phyloP scores from a whole-genome alignment of 2,888 invertebrate genomes.

The Thysanoteuthis rhombus region DNA sequence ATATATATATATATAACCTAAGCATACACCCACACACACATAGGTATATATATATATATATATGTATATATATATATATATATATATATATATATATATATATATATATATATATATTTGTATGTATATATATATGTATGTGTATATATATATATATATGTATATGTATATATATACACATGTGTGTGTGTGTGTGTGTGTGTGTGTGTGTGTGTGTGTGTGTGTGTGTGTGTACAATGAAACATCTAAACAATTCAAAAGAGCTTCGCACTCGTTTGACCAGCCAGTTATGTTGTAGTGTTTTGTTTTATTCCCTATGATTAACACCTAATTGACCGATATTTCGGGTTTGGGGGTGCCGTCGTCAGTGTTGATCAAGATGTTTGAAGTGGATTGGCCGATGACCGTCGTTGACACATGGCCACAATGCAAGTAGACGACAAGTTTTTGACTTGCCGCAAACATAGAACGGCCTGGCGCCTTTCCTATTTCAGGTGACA shows the following conservation, averaged over 20 bases:
- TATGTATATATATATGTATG: neutral
- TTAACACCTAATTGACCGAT: conserved; percentile 12
- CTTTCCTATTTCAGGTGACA: neutral
- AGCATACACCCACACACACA: neutral
- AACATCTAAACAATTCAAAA: neutral
- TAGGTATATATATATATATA: neutral
- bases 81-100: neutral
- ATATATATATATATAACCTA: neutral
- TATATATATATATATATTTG: neutral
- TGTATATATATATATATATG: too few species aligned
- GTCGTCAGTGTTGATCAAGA: neutral
- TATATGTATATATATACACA: neutral
- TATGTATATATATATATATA: neutral
- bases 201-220: neutral
- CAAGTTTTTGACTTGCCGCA: neutral
- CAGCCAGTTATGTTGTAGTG: neutral
- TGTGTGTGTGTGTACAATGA: neutral
- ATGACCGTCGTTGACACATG: neutral
- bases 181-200: neutral
- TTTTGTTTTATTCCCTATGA: neutral
- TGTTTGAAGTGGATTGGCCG: neutral
- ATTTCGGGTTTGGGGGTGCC: neutral
- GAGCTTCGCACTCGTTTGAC: neutral
- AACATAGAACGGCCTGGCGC: neutral
- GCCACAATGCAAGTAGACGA: neutral